Percentiles rank a stretch among this genome's conserved stretches.
Evolutionary conservation across 2,888 invertebrate genomes (phyloP).

Genomic region (Calliopum simillimum): DNA sequence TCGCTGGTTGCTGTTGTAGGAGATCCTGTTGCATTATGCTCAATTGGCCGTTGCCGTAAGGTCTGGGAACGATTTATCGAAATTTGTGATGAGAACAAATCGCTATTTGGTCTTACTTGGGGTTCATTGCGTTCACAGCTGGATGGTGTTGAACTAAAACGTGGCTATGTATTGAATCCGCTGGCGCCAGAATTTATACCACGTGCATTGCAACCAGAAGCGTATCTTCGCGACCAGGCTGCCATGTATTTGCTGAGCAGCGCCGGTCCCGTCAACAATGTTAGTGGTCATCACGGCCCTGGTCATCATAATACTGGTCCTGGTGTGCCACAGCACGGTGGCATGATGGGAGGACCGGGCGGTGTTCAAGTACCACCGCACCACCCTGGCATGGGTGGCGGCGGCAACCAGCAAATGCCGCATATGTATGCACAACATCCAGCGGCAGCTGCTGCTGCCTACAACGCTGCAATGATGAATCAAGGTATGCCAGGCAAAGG

Average conservation of each 20-base stretch:
- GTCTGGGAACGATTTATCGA: conserved; percentile 85
- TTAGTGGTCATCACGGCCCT: conserved; percentile 48
- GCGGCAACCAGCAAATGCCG: conserved; percentile 55
- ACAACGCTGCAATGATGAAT: conserved; percentile 60
- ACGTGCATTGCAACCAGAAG: conserved; percentile 69
- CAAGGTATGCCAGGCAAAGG: conserved; percentile 46
- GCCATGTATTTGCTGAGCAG: conserved; percentile 59
- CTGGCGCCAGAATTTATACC: conserved; percentile 85
- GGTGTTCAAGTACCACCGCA: conserved; percentile 52
- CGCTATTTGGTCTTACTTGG: conserved; percentile 80
- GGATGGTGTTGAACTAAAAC: conserved; percentile 80
- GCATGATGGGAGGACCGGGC: conserved; percentile 36
- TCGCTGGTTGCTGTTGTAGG: conserved; percentile 86
- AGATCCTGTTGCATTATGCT: conserved; percentile 84
- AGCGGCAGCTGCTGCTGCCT: conserved; percentile 48
- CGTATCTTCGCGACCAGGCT: conserved; percentile 67
- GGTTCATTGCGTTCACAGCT: conserved; percentile 75
- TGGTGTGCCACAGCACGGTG: conserved; percentile 28
- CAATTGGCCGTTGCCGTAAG: conserved; percentile 82
- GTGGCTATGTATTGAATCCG: conserved; percentile 83
- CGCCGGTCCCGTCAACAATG: conserved; percentile 12
- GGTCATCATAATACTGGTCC: conserved; percentile 45
- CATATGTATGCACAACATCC: conserved; percentile 58
- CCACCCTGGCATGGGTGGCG: conserved; percentile 58
- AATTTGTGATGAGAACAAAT: conserved; percentile 77